A percentile compares a stretch with the other conserved stretches of the same genome.
phyloP scores from a whole-genome alignment of 1,140 invertebrate genomes.

The Drosophila ohnishii region DNA sequence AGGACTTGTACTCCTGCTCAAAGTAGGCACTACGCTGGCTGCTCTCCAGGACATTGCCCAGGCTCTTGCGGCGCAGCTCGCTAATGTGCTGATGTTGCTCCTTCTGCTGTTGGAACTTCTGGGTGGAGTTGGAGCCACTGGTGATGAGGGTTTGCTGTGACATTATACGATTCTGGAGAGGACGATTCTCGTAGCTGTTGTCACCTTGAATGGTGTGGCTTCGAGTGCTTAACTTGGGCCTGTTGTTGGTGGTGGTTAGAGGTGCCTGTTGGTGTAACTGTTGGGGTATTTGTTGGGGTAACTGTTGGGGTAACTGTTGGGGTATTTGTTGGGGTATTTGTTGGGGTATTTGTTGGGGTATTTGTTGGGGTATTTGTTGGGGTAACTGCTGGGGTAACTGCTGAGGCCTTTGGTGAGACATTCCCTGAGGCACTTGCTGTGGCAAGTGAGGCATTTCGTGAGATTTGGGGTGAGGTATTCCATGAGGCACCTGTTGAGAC shows the following conservation, averaged over 20 bases:
- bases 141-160: conserved; percentile 53
- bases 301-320: background rate
- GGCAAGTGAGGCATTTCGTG: background rate
- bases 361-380: too few relatives aligned
- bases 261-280: background rate
- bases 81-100: conserved; percentile 28
- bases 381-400: background rate
- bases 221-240: conserved; percentile 45
- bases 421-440: background rate
- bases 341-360: too few relatives aligned
- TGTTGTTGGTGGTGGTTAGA: background rate
- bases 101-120: conserved; percentile 17
- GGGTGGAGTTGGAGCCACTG: background rate
- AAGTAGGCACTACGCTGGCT: conserved; percentile 41
- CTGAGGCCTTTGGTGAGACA: background rate
- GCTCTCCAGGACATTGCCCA: conserved; percentile 65
- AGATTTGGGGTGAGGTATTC: background rate
- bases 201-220: conserved; percentile 59
- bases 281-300: background rate
- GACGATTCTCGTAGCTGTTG: conserved; percentile 29
- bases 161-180: conserved; percentile 54
- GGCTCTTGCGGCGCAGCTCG: conserved; percentile 70
- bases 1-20: conserved; percentile 73
- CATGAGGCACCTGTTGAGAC: background rate
- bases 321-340: background rate